Conservation (phyloP, 2,888 invertebrate genomes). For the Andrena hattorfiana region DNA sequence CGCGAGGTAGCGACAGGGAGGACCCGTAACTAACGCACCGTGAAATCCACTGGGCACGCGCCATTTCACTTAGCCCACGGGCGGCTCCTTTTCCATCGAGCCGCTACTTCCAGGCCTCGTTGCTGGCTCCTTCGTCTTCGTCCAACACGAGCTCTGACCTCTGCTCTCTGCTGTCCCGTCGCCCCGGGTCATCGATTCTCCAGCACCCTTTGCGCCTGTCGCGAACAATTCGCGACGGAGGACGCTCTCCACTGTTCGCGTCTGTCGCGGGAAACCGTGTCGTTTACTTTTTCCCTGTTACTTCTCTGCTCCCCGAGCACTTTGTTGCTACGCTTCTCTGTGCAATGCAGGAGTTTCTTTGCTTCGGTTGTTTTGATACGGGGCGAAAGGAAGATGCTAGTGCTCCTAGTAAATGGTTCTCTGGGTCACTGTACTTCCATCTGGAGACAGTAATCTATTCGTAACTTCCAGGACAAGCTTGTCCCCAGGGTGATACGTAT, state of each 20-base stretch:
- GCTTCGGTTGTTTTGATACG: neutral
- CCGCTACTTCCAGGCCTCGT: constrained; percentile 40
- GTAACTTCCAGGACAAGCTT: neutral
- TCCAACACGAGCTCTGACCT: constrained; percentile 37
- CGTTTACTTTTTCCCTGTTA: constrained; percentile 15
- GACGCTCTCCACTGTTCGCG: constrained; percentile 11
- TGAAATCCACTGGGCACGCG: constrained; percentile 83
- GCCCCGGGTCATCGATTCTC: constrained; percentile 69
- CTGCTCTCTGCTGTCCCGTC: constrained; percentile 36
- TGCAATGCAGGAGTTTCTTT: neutral
- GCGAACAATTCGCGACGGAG: constrained; percentile 33
- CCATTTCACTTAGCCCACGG: constrained; percentile 81
- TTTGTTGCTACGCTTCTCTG: neutral
- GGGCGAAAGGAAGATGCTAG: too few relatives aligned
- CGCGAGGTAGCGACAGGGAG: constrained; percentile 66
- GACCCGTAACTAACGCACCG: constrained; percentile 80
- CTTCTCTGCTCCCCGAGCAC: neutral
- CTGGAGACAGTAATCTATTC: too few relatives aligned
- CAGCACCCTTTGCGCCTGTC: constrained; percentile 42
- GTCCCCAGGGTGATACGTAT: neutral
- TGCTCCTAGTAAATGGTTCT: neutral
- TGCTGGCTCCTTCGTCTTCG: constrained; percentile 25
- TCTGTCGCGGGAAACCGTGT: constrained; percentile 33
- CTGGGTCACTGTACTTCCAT: neutral
- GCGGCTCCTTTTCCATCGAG: constrained; percentile 69